These are phyloP conservation scores for Spodoptera littoralis DNA, from an alignment of 2,888 invertebrate species.

Conservation along the genomic window DNA sequence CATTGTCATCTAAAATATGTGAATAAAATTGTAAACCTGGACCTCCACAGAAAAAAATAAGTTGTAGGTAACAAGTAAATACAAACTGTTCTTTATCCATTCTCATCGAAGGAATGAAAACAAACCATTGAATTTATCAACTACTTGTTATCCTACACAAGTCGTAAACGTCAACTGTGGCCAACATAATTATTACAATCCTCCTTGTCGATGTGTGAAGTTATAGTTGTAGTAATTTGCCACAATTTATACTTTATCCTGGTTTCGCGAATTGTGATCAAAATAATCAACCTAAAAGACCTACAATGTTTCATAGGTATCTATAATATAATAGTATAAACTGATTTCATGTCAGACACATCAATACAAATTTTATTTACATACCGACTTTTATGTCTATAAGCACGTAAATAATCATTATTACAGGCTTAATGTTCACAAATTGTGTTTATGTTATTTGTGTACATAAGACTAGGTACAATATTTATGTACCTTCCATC, in stretches of 20 bases:
- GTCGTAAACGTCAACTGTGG: slow-evolving; percentile 26
- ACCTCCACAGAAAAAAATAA: no score
- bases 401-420: no score
- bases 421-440: no score
- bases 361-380: no score
- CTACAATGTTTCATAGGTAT: no score
- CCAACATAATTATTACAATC: slow-evolving; percentile 11
- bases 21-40: no score
- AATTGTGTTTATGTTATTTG: no score
- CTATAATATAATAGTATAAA: no score
- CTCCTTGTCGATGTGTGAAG: slow-evolving; percentile 1
- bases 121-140: slow-evolving; percentile 19
- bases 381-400: no score
- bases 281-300: neutral
- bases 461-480: neutral
- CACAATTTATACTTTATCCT: slow-evolving; percentile 3
- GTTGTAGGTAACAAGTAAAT: neutral
- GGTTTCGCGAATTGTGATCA: neutral
- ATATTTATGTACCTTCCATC: slow-evolving; percentile 15
- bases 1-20: no score
- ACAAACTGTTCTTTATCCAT: slow-evolving; percentile 4
- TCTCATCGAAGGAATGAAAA: slow-evolving; percentile 23
- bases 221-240: neutral
- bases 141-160: slow-evolving; percentile 19
- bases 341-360: no score